phyloP scores from a whole-genome alignment of 1,140 invertebrate genomes.

The Aricia agestis region DNA sequence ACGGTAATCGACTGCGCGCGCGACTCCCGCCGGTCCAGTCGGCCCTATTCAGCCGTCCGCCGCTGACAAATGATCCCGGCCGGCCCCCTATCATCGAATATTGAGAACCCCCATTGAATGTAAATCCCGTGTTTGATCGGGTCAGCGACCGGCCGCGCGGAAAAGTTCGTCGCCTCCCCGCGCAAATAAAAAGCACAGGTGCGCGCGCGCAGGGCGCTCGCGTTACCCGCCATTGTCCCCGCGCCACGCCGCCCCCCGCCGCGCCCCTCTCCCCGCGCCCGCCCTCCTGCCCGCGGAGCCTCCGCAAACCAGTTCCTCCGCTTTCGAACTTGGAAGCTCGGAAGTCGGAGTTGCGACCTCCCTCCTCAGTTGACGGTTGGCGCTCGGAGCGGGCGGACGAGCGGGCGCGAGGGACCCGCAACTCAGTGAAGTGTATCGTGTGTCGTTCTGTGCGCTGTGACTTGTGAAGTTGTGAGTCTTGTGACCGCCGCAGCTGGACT shows the following conservation, averaged over 20 bases:
- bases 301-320: conserved; percentile 25
- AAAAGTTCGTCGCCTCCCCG: conserved; percentile 45
- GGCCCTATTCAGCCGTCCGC: neutral
- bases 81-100: neutral
- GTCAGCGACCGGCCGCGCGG: conserved; percentile 49
- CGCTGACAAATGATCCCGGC: conserved; percentile 6
- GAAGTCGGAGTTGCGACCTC: too few relatives aligned
- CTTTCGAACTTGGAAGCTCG: conserved; percentile 13
- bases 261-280: conserved; percentile 32
- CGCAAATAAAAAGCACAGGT: conserved; percentile 49
- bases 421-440: conserved; percentile 16
- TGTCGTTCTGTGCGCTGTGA: neutral
- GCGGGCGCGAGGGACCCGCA: neutral
- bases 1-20: too few relatives aligned
- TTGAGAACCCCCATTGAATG: conserved; percentile 31
- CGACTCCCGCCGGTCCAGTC: too few relatives aligned
- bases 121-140: conserved; percentile 29
- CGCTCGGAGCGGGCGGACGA: conserved; percentile 29
- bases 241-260: too few relatives aligned
- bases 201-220: conserved; percentile 45
- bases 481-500: too few relatives aligned
- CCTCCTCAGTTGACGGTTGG: conserved; percentile 34
- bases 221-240: conserved; percentile 17
- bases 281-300: conserved; percentile 27
- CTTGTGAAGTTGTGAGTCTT: too few relatives aligned